Evolutionary conservation across 2,888 invertebrate genomes (phyloP), one percentile per base, ranked within the genome.

Genomic region (Bhutanitis thaidina): DNA sequence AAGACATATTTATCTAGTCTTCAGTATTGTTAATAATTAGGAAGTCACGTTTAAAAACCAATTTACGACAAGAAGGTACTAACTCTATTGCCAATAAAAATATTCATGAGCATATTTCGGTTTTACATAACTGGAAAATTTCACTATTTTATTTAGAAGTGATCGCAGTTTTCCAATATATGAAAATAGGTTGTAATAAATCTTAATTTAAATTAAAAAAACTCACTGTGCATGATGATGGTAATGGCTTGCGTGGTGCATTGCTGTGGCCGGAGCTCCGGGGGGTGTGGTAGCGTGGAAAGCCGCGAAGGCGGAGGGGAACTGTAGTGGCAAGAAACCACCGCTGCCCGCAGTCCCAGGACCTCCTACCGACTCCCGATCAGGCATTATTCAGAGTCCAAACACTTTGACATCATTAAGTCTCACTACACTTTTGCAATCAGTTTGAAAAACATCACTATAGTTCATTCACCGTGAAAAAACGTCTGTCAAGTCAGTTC

Each of bases 271-370:
- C 29, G 72, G 79, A 84, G 92, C 86, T 64, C 93, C 88, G 69
- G 91, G 84, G 85, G 91, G 80, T 88, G 91, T 79, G 15, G 91
- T 91, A 61, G 91, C 92, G 72, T 93, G 91, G 75, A 92, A 92
- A 36, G 92, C 91, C 52, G 91, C 91, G 64, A 90, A 91, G 48
- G 90, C 91, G 60, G 91, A 91, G 40, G 91, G 90, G 67, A 90
- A 90, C 75, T 90, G 90, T 62, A 90, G 80, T 64, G 90, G 90
- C 80, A 91, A 75, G 78, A 91, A 91, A 77, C 91, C 74, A 79
- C 90, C 75, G 75, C 91, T 76, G 58, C 91, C 91, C 64, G 90
- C 82, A 69, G 87, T 90, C 68, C 90, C 91, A 54, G 90, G 88
- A 57, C 90, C 90, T 51, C 90, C 91, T 57, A 87, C 86, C 67